phyloP scores from a whole-genome alignment of 2,113 vertebrate species.

The Acanthochromis polyacanthus region DNA sequence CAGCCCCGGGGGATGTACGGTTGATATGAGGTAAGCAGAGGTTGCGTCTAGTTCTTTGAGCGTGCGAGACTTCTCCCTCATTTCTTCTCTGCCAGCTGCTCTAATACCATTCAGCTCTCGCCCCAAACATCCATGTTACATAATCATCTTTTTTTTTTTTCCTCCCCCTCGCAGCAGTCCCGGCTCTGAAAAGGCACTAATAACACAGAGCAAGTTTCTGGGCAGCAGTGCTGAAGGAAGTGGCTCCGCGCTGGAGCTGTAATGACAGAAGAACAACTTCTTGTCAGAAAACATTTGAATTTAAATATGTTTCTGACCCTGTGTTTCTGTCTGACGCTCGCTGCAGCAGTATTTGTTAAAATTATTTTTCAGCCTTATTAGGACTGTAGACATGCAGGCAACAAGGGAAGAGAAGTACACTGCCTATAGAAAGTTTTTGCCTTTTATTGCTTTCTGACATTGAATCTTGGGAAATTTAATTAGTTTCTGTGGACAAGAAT shows the following conservation, averaged over 20 bases:
- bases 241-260: constrained; percentile 10
- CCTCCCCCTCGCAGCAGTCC: constrained; percentile 11
- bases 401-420: neutral
- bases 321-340: constrained; percentile 13
- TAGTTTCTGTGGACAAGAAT: too few species aligned
- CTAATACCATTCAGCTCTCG: constrained; percentile 51
- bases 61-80: constrained; percentile 19
- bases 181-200: constrained; percentile 35
- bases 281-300: constrained; percentile 40
- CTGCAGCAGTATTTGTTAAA: neutral
- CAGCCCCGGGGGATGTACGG: constrained; percentile 25
- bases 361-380: neutral
- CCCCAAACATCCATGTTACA: constrained; percentile 54
- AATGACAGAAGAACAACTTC: constrained; percentile 44
- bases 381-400: neutral
- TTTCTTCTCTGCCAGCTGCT: constrained; percentile 50
- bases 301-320: constrained; percentile 39
- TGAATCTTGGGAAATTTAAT: too few species aligned
- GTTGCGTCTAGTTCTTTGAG: neutral
- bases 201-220: constrained; percentile 33
- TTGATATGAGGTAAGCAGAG: constrained; percentile 50
- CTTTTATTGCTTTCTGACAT: too few species aligned
- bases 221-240: constrained; percentile 18
- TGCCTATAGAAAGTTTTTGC: too few species aligned
- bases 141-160: constrained; percentile 51